Base-by-base conservation (phyloP, 2,888 invertebrate genomes). In the Caenorhabditis uteleia region DNA sequence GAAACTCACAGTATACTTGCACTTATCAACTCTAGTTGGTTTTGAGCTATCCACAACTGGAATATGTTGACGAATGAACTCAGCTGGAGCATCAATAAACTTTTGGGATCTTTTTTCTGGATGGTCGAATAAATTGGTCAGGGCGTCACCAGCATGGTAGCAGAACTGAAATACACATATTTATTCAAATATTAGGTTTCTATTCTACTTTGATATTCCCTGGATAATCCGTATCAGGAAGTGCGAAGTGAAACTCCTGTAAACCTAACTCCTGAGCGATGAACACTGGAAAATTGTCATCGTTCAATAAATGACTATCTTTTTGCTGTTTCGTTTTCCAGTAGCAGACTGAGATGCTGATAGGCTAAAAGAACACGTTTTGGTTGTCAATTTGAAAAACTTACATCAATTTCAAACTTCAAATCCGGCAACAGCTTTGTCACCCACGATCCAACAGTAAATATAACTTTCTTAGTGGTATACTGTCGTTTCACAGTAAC, bases 371-470 rank as follows among this genome's bases (percentile, higher is more conserved):
- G 34, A 31, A 29, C 0, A 34, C 2, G 10, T 40, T 0, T n/a
- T 42, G 36, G 34, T 47, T 7, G n/a, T 14, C n/a, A 14, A 49
- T 12, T 18, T 1, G 21, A 18, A 33, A 27, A 12, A 20, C 40
- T 6, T 20, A 74, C 76, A 50, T 72, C 54, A 14, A 70, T 67
- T 26, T 71, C 60, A 31, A 75, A 64, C 8, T 60, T 55, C 0
- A 75, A 47, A 21, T 66, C 51, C 3, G 72, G 74, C 10, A 79
- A 20, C 6, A 82, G 48, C 40, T 71, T 61, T 6, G 59, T 65
- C 26, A 81, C 62, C 81, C 81, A 81, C 7, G 69, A 67, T 14
- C 81, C 81, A 7, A 74, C 72, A 10, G 81, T 75, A 31, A 81
- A 70, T 21, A 81, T 71, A 4, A 76, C 47, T 39, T 67, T 71